Evolutionary conservation across 2,888 invertebrate species (phyloP), one percentile per base, ranked within the genome.

Genomic region (Chrysopilus asiliformis): DNA sequence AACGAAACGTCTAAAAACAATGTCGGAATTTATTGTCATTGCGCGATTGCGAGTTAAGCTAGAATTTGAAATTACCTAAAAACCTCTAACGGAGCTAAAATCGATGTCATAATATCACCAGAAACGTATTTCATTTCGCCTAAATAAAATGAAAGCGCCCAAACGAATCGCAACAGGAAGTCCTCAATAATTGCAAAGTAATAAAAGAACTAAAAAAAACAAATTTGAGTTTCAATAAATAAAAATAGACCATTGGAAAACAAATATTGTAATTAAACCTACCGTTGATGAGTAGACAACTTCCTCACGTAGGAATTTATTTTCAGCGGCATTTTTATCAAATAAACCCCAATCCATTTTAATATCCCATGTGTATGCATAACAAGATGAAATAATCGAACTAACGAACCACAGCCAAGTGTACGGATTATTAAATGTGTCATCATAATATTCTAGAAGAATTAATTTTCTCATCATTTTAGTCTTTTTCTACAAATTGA

Each of bases 261-360:
- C 16, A 36, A 16, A 12, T 2, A 36, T 15, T 17, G 15, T 26
- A 7, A 36, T 24, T 14, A 25, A 27, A 29, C 72, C 70, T 62
- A 91, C 91, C 59, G 82, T 79, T 16, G 84, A 81, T 13, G 89
- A 87, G 57, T 95, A 95, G 8, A 95, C 94, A 40, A 93, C 83
- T 70, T 95, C 94, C 57, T 95, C 94, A 27, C 95, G 68, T 2
- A 95, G 68, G 58, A 93, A 83, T 57, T 72, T 77, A 68, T 94
- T 89, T 66, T 93, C 91, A 0, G 86, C 87, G 2, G 91, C 83
- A 47, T 84, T 84, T 38, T 78, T 76, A 55, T 94, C 94, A 53
- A 97, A 79, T 38, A 97, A 68, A 1, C 95, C 95, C 98, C 98
- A 98, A 69, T 98, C 98, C 86, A 98, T 90, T 66, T 87, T 90